These are phyloP conservation scores for Pogoniulus pusillus DNA, from an alignment of 2,797 vertebrate genomes.

Conservation along the genomic window DNA sequence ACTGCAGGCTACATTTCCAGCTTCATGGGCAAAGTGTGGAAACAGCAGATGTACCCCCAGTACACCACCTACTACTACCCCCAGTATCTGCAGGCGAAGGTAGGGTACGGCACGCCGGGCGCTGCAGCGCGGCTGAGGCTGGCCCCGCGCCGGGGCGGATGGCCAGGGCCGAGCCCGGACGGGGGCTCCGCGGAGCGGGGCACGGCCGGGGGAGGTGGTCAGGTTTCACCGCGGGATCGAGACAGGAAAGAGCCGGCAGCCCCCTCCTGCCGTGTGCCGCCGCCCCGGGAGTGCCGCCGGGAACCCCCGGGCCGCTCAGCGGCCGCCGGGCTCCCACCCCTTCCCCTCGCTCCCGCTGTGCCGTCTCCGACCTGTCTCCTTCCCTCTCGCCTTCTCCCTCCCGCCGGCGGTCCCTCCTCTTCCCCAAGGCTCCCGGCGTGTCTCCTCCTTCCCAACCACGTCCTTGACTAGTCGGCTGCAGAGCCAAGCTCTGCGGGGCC, in stretches of 20 bases:
- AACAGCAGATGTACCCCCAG: slow-evolving; percentile 89
- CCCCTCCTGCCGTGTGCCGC: slow-evolving; percentile 49
- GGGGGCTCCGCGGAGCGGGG: slow-evolving; percentile 40
- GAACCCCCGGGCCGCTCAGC: neutral
- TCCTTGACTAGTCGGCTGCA: neutral
- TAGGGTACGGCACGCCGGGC: slow-evolving; percentile 57
- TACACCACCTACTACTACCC: slow-evolving; percentile 88
- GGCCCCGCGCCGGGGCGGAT: slow-evolving; percentile 32
- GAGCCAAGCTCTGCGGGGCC: neutral
- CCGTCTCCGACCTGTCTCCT: neutral
- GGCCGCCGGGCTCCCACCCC: neutral
- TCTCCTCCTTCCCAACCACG: slow-evolving; percentile 60
- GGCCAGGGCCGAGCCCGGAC: slow-evolving; percentile 41
- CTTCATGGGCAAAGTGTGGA: slow-evolving; percentile 90
- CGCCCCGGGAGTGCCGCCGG: neutral
- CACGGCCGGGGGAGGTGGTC: slow-evolving; percentile 52
- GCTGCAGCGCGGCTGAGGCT: slow-evolving; percentile 6
- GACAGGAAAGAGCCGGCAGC: slow-evolving; percentile 69
- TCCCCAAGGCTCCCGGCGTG: slow-evolving; percentile 33
- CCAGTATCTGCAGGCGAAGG: slow-evolving; percentile 87
- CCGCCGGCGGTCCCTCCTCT: slow-evolving; percentile 12
- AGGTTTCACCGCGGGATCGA: slow-evolving; percentile 41
- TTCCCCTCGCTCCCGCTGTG: neutral
- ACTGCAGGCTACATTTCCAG: slow-evolving; percentile 78
- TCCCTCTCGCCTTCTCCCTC: neutral